Conservation (phyloP, 2,888 invertebrate genomes). For the Quadroppia sp. region DNA sequence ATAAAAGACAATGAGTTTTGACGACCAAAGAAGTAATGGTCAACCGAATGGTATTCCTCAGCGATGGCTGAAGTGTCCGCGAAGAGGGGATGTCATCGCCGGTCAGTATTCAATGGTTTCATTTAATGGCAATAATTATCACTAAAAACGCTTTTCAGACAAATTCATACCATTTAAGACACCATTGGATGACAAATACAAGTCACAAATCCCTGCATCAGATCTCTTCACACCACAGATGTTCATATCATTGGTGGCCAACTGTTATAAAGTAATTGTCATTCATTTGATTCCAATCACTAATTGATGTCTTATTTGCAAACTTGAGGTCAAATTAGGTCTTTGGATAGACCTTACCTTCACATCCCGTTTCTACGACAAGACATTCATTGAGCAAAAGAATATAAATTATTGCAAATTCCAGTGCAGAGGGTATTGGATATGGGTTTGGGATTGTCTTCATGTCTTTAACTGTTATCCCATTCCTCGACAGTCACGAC, state of each 20-base stretch:
- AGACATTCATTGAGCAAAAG: constrained; percentile 67
- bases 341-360: constrained; percentile 96
- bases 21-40: neutral
- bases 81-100: constrained; percentile 67
- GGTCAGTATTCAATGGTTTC: constrained; percentile 43
- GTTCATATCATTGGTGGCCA: constrained; percentile 75
- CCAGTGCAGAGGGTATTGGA: constrained; percentile 69
- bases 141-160: constrained; percentile 53
- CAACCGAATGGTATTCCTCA: constrained; percentile 30
- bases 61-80: constrained; percentile 81
- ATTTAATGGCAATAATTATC: neutral
- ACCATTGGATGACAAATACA: constrained; percentile 75
- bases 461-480: neutral
- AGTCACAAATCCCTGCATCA: constrained; percentile 75
- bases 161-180: constrained; percentile 94
- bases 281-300: constrained; percentile 4
- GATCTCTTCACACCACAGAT: constrained; percentile 81
- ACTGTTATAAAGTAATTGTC: constrained; percentile 65
- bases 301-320: constrained; percentile 41
- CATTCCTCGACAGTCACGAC: constrained; percentile 61
- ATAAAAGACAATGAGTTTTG: neutral
- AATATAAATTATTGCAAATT: constrained; percentile 82
- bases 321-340: constrained; percentile 71
- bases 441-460: neutral
- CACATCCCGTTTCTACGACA: constrained; percentile 86